These are phyloP conservation scores for Lagopus muta DNA, from an alignment of 2,113 vertebrate genomes.

Conservation along the genomic window DNA sequence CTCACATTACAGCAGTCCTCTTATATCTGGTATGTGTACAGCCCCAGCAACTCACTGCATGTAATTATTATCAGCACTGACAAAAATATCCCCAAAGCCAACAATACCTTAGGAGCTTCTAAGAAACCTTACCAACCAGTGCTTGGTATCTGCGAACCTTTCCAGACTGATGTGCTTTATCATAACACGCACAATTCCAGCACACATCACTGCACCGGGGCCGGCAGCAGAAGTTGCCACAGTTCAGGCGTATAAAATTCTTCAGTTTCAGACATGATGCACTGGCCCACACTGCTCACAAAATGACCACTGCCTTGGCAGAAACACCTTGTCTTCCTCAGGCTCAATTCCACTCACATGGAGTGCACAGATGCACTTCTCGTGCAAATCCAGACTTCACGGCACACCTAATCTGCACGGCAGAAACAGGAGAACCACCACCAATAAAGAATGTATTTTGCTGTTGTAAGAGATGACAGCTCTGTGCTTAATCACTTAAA, in stretches of 20 bases:
- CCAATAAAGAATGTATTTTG: background rate
- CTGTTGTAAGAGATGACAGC: background rate
- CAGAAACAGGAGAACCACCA: background rate
- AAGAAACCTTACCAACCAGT: background rate
- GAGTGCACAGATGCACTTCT: background rate
- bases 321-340: background rate
- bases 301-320: background rate
- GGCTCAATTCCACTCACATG: background rate
- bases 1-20: background rate
- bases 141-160: background rate
- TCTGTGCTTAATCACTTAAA: background rate
- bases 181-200: background rate
- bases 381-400: fast-evolving
- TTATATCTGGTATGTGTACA: background rate
- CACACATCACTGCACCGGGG: background rate
- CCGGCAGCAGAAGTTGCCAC: background rate
- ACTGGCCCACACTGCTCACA: background rate
- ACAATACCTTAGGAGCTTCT: background rate
- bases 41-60: background rate
- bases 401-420: fast-evolving
- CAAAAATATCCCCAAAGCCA: background rate
- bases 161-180: background rate
- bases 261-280: background rate
- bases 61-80: background rate
- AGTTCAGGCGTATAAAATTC: background rate